Percentiles rank a stretch among this genome's conserved stretches.
phyloP scores from a whole-genome alignment of 2,113 vertebrate species.

The Pachycephala philippinensis region DNA sequence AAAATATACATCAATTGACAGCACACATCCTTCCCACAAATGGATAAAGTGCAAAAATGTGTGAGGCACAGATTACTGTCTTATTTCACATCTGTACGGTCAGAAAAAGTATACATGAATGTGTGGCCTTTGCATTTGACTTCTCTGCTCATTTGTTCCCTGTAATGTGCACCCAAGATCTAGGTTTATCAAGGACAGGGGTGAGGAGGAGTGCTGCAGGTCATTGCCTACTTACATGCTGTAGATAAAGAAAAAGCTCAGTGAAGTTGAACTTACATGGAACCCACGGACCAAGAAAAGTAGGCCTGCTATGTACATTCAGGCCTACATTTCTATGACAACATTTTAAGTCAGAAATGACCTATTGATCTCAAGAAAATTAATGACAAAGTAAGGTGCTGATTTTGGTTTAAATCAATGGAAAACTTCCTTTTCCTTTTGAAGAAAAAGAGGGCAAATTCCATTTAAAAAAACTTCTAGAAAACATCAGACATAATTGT shows the following conservation, averaged over 20 bases:
- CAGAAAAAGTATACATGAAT: not conserved
- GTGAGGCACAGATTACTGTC: not conserved
- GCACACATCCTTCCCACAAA: not conserved
- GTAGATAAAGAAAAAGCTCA: not conserved
- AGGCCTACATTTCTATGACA: not conserved
- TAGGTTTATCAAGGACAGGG: not conserved
- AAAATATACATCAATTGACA: not conserved
- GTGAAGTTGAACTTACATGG: not conserved
- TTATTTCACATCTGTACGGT: not conserved
- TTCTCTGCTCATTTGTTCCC: not conserved
- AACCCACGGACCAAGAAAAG: not conserved
- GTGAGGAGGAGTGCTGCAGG: not conserved
- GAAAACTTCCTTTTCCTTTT: not conserved
- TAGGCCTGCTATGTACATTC: not conserved
- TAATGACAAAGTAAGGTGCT: not conserved
- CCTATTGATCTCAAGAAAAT: not conserved
- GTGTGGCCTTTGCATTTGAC: not conserved
- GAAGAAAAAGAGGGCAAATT: not conserved
- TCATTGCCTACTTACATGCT: not conserved
- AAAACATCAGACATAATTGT: not conserved
- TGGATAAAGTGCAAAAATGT: not conserved
- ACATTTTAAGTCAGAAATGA: not conserved
- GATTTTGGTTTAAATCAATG: not conserved
- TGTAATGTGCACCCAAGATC: not conserved
- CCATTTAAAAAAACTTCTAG: not conserved